A percentile compares a stretch with the other conserved stretches of the same genome.
Evolutionary conservation across 1,140 invertebrate species (phyloP).

Genomic region (Ericerus pela): DNA sequence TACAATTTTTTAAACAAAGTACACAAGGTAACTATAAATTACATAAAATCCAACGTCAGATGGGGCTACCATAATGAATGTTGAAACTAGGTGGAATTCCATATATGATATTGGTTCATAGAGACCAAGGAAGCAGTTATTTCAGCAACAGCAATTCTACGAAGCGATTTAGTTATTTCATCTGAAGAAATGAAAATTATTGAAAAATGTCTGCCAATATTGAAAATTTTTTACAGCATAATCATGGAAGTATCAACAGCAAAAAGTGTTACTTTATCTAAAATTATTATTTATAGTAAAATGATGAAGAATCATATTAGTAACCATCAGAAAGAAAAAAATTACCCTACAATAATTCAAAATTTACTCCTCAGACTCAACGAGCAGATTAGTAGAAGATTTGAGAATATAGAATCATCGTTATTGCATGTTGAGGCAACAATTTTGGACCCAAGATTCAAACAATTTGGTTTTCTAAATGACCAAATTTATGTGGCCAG

Average conservation of each 20-base stretch:
- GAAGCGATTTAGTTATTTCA: background rate
- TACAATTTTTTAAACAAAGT: constrained; percentile 17
- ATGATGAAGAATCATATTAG: background rate
- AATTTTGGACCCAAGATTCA: background rate
- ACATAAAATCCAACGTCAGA: constrained; percentile 8
- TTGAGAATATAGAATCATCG: constrained; percentile 1
- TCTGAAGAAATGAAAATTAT: constrained; percentile 13
- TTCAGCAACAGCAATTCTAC: constrained; percentile 6
- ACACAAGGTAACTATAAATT: constrained; percentile 10
- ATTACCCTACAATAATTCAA: background rate
- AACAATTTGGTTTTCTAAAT: no score
- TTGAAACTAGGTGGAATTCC: constrained; percentile 17
- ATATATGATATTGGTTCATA: constrained; percentile 15
- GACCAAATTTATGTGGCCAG: no score
- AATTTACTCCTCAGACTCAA: background rate
- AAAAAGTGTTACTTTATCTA: constrained; percentile 8
- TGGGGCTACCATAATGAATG: background rate
- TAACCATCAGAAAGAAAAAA: background rate
- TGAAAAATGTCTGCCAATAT: constrained; percentile 4
- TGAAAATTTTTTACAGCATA: constrained; percentile 14
- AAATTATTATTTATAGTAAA: background rate
- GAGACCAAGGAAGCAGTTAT: constrained; percentile 15
- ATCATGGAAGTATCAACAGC: constrained; percentile 8
- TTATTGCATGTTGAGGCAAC: constrained; percentile 2
- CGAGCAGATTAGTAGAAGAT: background rate